Percentiles rank a stretch among this genome's conserved stretches.
Evolutionary conservation across 2,113 vertebrate species (phyloP).

Genomic region (Lampris incognitus): DNA sequence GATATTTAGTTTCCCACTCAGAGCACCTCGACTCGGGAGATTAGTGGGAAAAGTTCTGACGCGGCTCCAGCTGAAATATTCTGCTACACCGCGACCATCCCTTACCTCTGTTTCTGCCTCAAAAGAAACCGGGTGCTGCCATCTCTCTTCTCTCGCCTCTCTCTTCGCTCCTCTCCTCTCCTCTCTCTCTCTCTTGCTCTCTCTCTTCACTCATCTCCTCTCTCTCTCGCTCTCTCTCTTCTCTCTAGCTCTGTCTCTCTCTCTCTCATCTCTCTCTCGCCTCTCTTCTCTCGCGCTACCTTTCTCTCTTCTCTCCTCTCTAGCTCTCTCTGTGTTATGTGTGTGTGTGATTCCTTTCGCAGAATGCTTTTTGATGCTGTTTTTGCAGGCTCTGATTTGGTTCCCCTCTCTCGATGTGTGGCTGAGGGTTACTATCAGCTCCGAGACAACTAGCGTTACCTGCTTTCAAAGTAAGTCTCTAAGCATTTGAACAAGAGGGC

Average conservation of each 20-base stretch:
- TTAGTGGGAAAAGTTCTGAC: conserved; percentile 71
- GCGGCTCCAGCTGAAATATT: conserved; percentile 62
- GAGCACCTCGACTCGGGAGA: conserved; percentile 62
- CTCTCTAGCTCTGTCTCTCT: too few species aligned
- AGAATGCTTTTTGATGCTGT: conserved; percentile 58
- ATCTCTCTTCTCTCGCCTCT: too few species aligned
- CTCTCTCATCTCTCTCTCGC: not conserved
- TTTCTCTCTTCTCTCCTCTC: too few species aligned
- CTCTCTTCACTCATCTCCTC: too few species aligned
- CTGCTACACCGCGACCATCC: conserved; percentile 48
- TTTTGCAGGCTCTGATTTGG: conserved; percentile 7
- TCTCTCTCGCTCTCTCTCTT: not conserved
- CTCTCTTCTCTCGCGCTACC: not conserved
- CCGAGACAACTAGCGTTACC: conserved; percentile 51
- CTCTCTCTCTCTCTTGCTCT: too few species aligned
- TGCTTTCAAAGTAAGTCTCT: conserved; percentile 57
- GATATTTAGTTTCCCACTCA: conserved; percentile 72
- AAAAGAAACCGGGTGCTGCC: conserved; percentile 21
- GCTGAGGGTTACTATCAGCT: conserved; percentile 51
- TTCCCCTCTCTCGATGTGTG: conserved; percentile 43
- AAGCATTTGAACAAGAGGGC: conserved; percentile 59
- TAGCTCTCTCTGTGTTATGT: conserved; percentile 17
- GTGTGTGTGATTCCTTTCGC: conserved; percentile 12
- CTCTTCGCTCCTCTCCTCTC: too few species aligned
- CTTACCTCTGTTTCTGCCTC: conserved; percentile 35